phyloP scores from a whole-genome alignment of 1,140 invertebrate genomes.

The Harpegnathos saltator region DNA sequence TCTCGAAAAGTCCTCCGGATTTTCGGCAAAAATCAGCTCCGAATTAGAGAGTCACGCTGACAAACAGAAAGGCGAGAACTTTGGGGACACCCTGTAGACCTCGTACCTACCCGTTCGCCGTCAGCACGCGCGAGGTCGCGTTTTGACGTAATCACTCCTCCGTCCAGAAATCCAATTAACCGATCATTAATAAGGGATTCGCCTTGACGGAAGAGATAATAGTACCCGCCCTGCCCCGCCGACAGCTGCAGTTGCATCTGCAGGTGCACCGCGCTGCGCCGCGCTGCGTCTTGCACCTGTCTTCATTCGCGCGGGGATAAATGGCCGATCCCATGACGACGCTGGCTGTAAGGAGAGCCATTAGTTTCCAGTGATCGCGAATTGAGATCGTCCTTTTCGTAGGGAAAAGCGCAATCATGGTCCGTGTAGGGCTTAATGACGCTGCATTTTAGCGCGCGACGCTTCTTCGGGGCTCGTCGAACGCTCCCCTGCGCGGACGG shows the following conservation, averaged over 20 bases:
- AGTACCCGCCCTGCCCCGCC: constrained; percentile 71
- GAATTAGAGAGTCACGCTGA: neutral
- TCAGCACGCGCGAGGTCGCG: constrained; percentile 20
- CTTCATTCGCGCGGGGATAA: constrained; percentile 54
- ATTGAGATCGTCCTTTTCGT: constrained; percentile 78
- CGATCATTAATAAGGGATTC: constrained; percentile 81
- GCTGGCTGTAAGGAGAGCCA: constrained; percentile 58
- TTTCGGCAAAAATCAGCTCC: neutral
- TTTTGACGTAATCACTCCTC: constrained; percentile 70
- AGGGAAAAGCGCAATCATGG: constrained; percentile 41
- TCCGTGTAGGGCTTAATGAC: constrained; percentile 25
- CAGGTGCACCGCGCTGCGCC: constrained; percentile 44
- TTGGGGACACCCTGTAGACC: constrained; percentile 13
- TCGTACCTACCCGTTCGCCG: constrained; percentile 27
- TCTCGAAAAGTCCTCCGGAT: neutral
- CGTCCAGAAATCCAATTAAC: constrained; percentile 80
- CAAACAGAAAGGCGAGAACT: neutral
- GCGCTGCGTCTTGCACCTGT: constrained; percentile 49
- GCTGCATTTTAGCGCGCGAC: constrained; percentile 30
- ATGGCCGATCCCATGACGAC: constrained; percentile 38
- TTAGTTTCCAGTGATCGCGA: constrained; percentile 69
- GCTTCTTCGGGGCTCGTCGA: constrained; percentile 29
- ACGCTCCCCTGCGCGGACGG: constrained; percentile 3
- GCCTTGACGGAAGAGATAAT: constrained; percentile 74
- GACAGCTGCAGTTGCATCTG: constrained; percentile 41